Conservation (phyloP, 35 echinoderm and acorn worm species). For the Anneissia japonica region DNA sequence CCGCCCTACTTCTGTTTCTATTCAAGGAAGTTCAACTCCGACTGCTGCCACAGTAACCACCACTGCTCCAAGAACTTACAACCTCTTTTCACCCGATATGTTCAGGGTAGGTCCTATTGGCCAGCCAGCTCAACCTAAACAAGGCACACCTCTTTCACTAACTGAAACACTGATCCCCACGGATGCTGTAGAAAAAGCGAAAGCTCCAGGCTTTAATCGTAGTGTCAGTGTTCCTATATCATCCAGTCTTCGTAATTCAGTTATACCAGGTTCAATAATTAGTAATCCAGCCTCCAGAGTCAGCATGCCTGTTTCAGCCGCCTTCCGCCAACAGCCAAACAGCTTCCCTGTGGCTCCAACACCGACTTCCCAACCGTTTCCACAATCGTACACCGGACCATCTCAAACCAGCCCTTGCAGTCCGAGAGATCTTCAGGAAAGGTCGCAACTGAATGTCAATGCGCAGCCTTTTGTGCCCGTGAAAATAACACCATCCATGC, state of each 20-base stretch:
- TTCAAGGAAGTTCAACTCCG: not conserved
- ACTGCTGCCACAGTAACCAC: not conserved
- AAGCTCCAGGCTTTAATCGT: slow-evolving; percentile 85
- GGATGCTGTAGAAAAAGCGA: slow-evolving; percentile 44
- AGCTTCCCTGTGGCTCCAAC: slow-evolving; percentile 17
- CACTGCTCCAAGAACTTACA: not conserved
- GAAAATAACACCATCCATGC: slow-evolving; percentile 31
- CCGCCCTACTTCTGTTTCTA: not conserved
- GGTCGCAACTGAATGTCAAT: slow-evolving; percentile 51
- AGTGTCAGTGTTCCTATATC: not conserved
- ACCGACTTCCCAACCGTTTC: slow-evolving; percentile 33
- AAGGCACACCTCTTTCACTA: not conserved
- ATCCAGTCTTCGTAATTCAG: not conserved
- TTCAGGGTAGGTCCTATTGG: not conserved
- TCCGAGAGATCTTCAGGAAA: slow-evolving; percentile 16
- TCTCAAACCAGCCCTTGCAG: slow-evolving; percentile 30
- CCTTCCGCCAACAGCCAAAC: slow-evolving; percentile 23
- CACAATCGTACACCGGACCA: slow-evolving; percentile 31
- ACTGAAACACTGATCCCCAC: not conserved
- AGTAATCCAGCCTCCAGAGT: slow-evolving; percentile 24
- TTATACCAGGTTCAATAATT: slow-evolving; percentile 22
- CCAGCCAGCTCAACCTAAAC: not conserved
- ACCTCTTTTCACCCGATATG: not conserved
- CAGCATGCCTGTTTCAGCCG: slow-evolving; percentile 7
- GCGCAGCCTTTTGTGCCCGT: slow-evolving; percentile 50